A percentile compares a stretch with the other conserved stretches of the same genome.
These are phyloP conservation scores for Cosmorhoe ocellata DNA, from an alignment of 2,888 invertebrate species.

Conservation along the genomic window DNA sequence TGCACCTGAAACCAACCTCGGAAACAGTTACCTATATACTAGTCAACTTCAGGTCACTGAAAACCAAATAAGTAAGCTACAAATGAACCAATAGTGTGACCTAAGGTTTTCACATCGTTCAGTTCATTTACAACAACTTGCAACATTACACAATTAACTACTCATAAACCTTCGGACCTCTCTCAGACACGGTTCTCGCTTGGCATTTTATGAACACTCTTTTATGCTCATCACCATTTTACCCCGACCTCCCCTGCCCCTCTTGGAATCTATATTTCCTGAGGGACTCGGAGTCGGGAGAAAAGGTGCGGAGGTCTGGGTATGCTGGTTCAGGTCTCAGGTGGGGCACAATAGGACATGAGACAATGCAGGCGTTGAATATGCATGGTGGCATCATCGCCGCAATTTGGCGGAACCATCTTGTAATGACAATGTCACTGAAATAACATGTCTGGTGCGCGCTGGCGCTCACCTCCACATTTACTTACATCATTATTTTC, in stretches of 20 bases:
- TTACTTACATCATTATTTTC: not conserved
- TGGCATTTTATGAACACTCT: conserved; percentile 66
- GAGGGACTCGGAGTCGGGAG: conserved; percentile 2
- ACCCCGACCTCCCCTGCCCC: conserved; percentile 35
- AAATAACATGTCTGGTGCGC: conserved; percentile 60
- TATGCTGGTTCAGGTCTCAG: conserved; percentile 47
- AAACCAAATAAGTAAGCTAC: too few relatives aligned
- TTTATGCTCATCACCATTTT: conserved; percentile 51
- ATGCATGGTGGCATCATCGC: conserved; percentile 71
- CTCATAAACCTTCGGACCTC: conserved; percentile 46
- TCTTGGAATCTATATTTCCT: not conserved
- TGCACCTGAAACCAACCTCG: too few relatives aligned
- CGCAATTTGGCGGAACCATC: conserved; percentile 76
- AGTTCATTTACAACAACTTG: conserved; percentile 5
- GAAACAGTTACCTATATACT: too few relatives aligned
- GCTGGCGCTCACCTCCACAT: not conserved
- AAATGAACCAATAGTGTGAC: too few relatives aligned
- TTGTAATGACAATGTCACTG: conserved; percentile 77
- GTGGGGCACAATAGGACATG: conserved; percentile 62
- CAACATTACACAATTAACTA: conserved; percentile 43
- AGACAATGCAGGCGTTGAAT: conserved; percentile 75
- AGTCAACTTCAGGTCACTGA: too few relatives aligned
- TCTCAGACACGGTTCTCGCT: conserved; percentile 56
- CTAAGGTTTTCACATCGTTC: not conserved
- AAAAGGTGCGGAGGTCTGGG: conserved; percentile 36